phyloP scores from a whole-genome alignment of 2,888 invertebrate genomes.

The Melolontha melolontha region DNA sequence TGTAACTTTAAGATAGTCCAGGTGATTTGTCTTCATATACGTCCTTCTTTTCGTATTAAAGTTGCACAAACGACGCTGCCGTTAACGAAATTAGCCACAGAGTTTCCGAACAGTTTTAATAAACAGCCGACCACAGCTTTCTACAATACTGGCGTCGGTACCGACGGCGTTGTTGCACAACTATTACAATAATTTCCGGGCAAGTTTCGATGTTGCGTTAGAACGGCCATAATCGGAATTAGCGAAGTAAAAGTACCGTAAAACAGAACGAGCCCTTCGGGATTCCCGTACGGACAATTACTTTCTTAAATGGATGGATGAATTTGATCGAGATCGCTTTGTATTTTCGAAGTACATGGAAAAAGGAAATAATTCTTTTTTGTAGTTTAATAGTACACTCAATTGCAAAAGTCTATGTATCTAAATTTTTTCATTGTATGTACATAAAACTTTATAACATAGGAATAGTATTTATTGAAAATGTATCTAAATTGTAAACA shows the following conservation, averaged over 20 bases:
- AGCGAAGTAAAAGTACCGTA: constrained; percentile 38
- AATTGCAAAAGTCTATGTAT: no score
- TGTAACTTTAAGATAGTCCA: background rate
- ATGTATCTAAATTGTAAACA: no score
- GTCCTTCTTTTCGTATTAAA: constrained; percentile 29
- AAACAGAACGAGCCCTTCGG: constrained; percentile 30
- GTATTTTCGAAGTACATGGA: background rate
- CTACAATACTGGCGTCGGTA: constrained; percentile 5
- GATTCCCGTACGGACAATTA: constrained; percentile 24
- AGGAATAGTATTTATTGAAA: no score
- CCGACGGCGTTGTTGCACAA: no score
- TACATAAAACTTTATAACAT: no score
- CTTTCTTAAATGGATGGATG: constrained; percentile 11
- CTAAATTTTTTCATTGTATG: no score
- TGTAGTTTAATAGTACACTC: no score
- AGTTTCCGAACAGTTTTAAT: constrained; percentile 32
- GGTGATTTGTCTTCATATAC: constrained; percentile 29
- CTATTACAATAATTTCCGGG: background rate
- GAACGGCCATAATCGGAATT: constrained; percentile 32
- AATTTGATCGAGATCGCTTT: constrained; percentile 15
- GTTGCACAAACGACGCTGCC: constrained; percentile 18
- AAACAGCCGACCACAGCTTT: constrained; percentile 12
- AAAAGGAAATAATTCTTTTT: no score
- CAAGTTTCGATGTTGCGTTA: constrained; percentile 30
- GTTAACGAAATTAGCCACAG: constrained; percentile 33